Conservation (phyloP, 2,888 invertebrate species). For the Malthinus flaveolus region DNA sequence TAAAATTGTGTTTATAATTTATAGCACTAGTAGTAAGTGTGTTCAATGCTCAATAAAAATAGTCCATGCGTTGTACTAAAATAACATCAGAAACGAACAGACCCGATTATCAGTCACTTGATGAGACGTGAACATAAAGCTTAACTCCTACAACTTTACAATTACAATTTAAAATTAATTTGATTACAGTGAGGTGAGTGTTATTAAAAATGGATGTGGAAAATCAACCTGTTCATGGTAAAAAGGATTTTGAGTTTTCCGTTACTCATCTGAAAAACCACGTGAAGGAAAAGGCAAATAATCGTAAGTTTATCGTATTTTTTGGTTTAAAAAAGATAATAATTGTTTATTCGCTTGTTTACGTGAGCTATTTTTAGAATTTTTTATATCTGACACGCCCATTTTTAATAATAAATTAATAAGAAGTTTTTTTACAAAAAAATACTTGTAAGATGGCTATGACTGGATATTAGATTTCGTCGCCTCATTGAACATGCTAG, state of each 20-base stretch:
- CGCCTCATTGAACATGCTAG: too few species aligned
- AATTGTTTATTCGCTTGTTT: constrained; percentile 4
- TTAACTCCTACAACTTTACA: too few species aligned
- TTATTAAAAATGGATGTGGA: constrained; percentile 62
- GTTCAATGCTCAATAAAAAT: not conserved
- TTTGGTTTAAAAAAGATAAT: not conserved
- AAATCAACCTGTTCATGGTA: constrained; percentile 54
- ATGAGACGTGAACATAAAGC: too few species aligned
- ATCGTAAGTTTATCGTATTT: constrained; percentile 14
- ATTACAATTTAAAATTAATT: too few species aligned
- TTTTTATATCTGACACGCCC: not conserved
- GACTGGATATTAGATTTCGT: too few species aligned
- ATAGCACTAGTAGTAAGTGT: too few species aligned
- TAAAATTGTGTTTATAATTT: too few species aligned
- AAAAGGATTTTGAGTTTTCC: not conserved
- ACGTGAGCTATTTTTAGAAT: not conserved
- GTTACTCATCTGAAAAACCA: constrained; percentile 7
- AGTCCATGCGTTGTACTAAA: not conserved
- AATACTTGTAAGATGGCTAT: not conserved
- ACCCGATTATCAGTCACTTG: too few species aligned
- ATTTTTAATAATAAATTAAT: not conserved
- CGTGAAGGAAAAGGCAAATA: constrained; percentile 10
- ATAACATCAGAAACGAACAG: not conserved
- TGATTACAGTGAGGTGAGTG: too few species aligned
- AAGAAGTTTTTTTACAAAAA: not conserved